Conservation (phyloP, 2,888 invertebrate species). For the Conus canariensis region DNA sequence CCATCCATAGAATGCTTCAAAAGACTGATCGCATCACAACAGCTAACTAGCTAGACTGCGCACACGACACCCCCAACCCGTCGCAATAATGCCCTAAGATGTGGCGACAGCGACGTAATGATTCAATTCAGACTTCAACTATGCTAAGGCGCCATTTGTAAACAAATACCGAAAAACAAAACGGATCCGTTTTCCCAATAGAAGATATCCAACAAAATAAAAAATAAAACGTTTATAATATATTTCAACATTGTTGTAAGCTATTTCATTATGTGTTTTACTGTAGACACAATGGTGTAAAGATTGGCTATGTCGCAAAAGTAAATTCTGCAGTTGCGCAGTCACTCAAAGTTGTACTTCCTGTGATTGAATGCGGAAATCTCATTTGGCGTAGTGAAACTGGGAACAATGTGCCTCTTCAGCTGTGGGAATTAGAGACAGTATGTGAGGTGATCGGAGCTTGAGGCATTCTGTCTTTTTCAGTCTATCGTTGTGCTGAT, state of each 20-base stretch:
- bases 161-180: slow-evolving; percentile 18
- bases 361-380: slow-evolving; percentile 53
- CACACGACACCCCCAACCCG: too few relatives aligned
- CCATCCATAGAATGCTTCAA: too few relatives aligned
- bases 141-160: slow-evolving; percentile 24
- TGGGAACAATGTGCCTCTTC: slow-evolving; percentile 35
- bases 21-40: too few relatives aligned
- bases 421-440: slow-evolving; percentile 25
- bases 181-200: not conserved
- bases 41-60: too few relatives aligned
- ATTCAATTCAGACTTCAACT: too few relatives aligned
- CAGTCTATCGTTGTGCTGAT: slow-evolving; percentile 14
- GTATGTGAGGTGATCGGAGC: slow-evolving; percentile 34
- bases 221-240: too few relatives aligned
- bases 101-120: too few relatives aligned
- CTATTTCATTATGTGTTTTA: too few relatives aligned
- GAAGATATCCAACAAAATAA: too few relatives aligned
- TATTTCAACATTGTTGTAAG: too few relatives aligned
- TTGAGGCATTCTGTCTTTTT: slow-evolving; percentile 10
- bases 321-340: slow-evolving; percentile 49
- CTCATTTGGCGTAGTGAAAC: slow-evolving; percentile 37
- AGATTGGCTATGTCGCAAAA: slow-evolving; percentile 25
- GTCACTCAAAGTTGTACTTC: slow-evolving; percentile 47
- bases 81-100: too few relatives aligned
- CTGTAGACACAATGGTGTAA: too few relatives aligned